A percentile compares a stretch with the other conserved stretches of the same genome.
Conservation (phyloP, 2,888 invertebrate genomes). For the Acanthosepion pharaonis region DNA sequence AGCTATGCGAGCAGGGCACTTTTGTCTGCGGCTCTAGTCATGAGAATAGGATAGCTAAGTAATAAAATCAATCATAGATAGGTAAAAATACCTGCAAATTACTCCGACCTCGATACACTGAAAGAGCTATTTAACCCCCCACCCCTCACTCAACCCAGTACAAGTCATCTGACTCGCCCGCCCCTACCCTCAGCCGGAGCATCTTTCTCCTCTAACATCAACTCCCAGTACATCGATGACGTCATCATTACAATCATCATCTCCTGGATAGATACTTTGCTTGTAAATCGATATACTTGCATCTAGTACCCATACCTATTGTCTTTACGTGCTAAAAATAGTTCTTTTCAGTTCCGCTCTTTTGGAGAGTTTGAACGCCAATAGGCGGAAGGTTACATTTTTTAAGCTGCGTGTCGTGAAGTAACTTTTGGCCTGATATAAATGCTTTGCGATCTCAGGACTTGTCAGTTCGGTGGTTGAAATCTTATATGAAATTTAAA, state of each 20-base stretch:
- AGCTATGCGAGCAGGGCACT: not conserved
- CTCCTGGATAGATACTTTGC: not conserved
- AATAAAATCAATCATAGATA: not conserved
- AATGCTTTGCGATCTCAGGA: not conserved
- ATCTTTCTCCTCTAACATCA: not conserved
- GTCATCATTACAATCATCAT: not conserved
- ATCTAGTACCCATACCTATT: not conserved
- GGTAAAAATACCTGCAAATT: not conserved
- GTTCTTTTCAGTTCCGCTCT: not conserved
- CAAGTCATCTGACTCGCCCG: not conserved
- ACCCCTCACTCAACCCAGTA: not conserved
- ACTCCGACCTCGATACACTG: not conserved
- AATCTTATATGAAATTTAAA: too few relatives aligned
- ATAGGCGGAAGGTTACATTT: not conserved
- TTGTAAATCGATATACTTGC: not conserved
- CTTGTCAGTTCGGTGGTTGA: not conserved
- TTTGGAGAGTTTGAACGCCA: not conserved
- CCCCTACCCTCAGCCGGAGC: not conserved
- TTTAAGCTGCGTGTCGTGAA: not conserved
- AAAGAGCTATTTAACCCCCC: not conserved
- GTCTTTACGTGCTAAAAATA: not conserved
- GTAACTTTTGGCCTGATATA: not conserved
- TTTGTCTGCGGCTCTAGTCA: not conserved
- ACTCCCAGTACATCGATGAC: not conserved
- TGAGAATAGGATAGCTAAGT: not conserved